Evolutionary conservation across 2,113 vertebrate species (phyloP).

Genomic region (Ceuthmochares aereus): DNA sequence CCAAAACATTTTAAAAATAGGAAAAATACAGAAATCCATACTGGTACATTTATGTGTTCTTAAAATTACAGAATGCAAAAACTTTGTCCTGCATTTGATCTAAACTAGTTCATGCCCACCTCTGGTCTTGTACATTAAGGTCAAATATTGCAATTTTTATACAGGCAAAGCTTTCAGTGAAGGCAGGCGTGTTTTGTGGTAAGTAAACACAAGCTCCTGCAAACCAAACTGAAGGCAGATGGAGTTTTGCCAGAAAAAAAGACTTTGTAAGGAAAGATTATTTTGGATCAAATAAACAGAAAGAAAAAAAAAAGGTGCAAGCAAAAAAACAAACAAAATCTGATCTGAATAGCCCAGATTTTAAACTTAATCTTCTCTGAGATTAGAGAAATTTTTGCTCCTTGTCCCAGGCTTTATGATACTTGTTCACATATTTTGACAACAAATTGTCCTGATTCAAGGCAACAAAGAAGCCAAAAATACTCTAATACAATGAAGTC

Average conservation of each 20-base stretch:
- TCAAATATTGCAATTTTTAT: background rate
- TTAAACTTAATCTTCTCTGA: background rate
- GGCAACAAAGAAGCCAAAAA: background rate
- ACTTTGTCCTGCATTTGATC: background rate
- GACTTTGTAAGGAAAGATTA: background rate
- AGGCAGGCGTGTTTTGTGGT: background rate
- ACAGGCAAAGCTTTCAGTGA: background rate
- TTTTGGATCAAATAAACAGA: constrained; percentile 20
- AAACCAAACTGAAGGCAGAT: constrained; percentile 9
- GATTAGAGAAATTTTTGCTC: background rate
- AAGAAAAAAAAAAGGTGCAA: background rate
- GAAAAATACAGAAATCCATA: background rate
- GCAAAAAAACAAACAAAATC: background rate
- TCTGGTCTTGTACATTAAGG: background rate
- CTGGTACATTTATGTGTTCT: background rate
- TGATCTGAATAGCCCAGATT: background rate
- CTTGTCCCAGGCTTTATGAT: background rate
- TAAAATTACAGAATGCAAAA: background rate
- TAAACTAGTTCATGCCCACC: background rate
- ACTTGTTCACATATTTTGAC: constrained; percentile 36
- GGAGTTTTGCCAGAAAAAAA: background rate
- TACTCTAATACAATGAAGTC: background rate
- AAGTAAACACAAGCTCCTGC: background rate
- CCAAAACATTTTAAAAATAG: background rate
- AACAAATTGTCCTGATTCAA: constrained; percentile 3